A percentile compares a stretch with the other conserved stretches of the same genome.
These are phyloP conservation scores for Acrocephalus scirpaceus DNA, from an alignment of 2,797 vertebrate species.

Conservation along the genomic window DNA sequence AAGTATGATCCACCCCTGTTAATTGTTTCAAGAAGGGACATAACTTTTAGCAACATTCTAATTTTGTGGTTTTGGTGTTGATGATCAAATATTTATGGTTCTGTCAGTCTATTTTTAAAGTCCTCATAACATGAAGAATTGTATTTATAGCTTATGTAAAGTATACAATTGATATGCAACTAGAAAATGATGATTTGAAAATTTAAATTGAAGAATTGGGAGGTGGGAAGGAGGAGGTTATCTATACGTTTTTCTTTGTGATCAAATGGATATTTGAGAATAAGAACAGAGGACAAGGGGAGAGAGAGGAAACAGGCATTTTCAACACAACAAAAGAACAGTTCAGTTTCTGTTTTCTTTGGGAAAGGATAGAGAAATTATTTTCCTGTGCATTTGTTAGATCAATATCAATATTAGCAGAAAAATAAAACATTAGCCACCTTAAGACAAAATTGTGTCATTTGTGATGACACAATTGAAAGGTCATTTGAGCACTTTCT, in stretches of 20 bases:
- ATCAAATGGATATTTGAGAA: not conserved
- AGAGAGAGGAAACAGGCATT: not conserved
- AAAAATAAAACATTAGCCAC: not conserved
- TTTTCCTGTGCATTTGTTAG: not conserved
- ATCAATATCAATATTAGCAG: not conserved
- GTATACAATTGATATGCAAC: not conserved
- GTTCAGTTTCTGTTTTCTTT: not conserved
- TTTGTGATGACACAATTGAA: not conserved
- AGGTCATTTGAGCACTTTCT: not conserved
- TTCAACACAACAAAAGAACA: not conserved
- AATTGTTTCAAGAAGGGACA: not conserved
- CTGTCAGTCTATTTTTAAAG: not conserved
- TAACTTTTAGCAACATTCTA: not conserved
- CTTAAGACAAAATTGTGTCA: not conserved
- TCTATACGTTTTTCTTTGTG: not conserved
- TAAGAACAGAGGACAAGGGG: not conserved
- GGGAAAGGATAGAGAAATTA: not conserved
- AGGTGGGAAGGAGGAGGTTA: not conserved
- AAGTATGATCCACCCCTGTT: not conserved
- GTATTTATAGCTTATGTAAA: not conserved
- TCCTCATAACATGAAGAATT: not conserved
- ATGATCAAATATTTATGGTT: not conserved
- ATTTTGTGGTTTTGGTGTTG: not conserved
- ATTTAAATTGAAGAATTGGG: not conserved
- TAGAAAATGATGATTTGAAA: not conserved